Evolutionary conservation across 1,140 invertebrate species (phyloP), one percentile per base, ranked within the genome.

Genomic region (Chironomus striatipennis): DNA sequence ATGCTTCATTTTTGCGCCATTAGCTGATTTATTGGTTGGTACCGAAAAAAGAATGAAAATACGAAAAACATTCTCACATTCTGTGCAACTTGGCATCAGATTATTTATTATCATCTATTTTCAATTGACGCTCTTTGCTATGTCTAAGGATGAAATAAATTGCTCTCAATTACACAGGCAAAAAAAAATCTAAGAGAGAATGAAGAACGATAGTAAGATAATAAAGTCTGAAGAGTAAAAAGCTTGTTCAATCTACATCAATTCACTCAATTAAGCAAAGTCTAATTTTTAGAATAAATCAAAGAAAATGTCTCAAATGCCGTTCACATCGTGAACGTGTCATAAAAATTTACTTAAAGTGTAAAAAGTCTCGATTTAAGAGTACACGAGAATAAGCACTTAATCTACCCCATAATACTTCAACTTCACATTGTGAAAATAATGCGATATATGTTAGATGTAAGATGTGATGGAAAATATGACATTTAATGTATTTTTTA

Each of bases 231-330:
- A n/a, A n/a, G 47, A n/a, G 15, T 8, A 8, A 47, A 2, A 47
- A 47, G 9, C 43, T 12, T 70, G 8, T 70, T 70, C 65, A 20
- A 20, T 70, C 65, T 70, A 21, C 65, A 70, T 70, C 65, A 70
- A 70, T 70, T 21, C 65, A 70, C 65, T 70, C 65, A 70, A 70
- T 70, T 70, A 20, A 70, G 10, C 65, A 20, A 21, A 70, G 65
- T 17, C 20, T 21, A 20, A 20, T 70, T 20, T 70, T 15, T n/a
- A n/a, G 4, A 70, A 70, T 70, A 20, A 70, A 18, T 70, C 65
- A 57, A 34, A 57, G 47, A 15, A 47, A n/a, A n/a, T 57, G 12
- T 20, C 20, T 20, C 47, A n/a, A 57, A 7, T 57, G 47, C 7
- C 47, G 9, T 57, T n/a, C 47, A 57, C 47, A 57, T 12, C 9